A percentile compares a stretch with the other conserved stretches of the same genome.
Evolutionary conservation across 2,113 vertebrate genomes (phyloP).

Genomic region (Clarias batrachus): DNA sequence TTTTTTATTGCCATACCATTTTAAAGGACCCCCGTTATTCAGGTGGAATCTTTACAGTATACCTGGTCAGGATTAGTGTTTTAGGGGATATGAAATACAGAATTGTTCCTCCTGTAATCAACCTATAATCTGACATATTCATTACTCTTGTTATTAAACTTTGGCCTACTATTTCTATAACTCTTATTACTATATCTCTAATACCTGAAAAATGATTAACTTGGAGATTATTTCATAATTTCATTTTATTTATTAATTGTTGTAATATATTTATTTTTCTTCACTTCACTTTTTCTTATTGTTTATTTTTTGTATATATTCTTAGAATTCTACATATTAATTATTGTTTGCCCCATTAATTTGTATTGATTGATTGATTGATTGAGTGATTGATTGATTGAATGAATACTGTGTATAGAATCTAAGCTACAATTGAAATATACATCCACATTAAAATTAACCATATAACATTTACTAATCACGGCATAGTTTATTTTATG

Average conservation of each 20-base stretch:
- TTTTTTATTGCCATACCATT: no score
- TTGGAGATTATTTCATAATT: background rate
- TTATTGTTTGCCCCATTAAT: background rate
- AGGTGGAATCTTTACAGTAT: no score
- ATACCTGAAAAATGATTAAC: background rate
- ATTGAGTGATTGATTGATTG: no score
- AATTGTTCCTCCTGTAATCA: background rate
- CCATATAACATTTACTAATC: background rate
- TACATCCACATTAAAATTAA: background rate
- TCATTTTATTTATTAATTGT: background rate
- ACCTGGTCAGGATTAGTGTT: background rate
- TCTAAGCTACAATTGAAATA: background rate
- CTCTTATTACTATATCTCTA: background rate
- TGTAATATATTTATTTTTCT: background rate
- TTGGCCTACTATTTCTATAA: background rate
- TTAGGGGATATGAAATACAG: background rate
- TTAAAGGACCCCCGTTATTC: no score
- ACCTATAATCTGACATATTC: background rate
- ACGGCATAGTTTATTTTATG: background rate
- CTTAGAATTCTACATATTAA: background rate
- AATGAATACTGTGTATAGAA: background rate
- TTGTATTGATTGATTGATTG: background rate
- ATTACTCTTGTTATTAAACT: background rate
- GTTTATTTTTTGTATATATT: background rate
- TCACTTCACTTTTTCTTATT: no score